Evolutionary conservation across 1,140 invertebrate genomes (phyloP), one percentile per base, ranked within the genome.

Genomic region (Heliconius hewitsoni): DNA sequence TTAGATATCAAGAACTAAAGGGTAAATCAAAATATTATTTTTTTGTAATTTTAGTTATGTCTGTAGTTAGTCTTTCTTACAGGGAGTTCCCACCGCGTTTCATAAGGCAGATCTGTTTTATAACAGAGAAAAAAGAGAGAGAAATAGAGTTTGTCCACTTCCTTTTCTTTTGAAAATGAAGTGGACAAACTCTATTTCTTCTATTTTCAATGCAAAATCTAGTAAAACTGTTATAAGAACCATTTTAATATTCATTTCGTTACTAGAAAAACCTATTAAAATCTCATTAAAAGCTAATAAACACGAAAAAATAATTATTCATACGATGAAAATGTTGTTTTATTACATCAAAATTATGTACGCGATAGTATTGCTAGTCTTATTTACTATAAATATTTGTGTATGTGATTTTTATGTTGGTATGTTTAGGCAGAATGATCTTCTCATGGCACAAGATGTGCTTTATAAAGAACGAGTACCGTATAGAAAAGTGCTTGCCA

Each of bases 341-440:
- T 57, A 57, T 9, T 57, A 23, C 9, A 57, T 3, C 8, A 23
- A 57, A 57, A 57, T 57, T 57, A 57, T 57, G 55, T 23, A 9
- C n/a, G 19, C 55, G n/a, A 57, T 23, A 57, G 55, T 57, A n/a
- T 57, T 57, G 19, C n/a, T 57, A 23, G 55, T 57, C 8, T 23
- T 57, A 23, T 2, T 57, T 57, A 1, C n/a, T 23, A 57, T 81
- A 50, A 76, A 76, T 60, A 19, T 77, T 34, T 46, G 72, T 60
- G n/a, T 78, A 11, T 77, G 78, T 78, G 89, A 91, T 81, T 91
- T 87, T 79, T 91, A 91, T 70, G 81, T 86, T 1, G 91, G 91
- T 2, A 91, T 93, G 89, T 93, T 93, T 80, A 91, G 87, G 50
- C 85, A 71, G 34, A 88, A 91, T 71, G 90, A 93, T 78, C 85